These are phyloP conservation scores for Sterrhoptilus dennistouni DNA, from an alignment of 2,113 vertebrate genomes.

Conservation along the genomic window DNA sequence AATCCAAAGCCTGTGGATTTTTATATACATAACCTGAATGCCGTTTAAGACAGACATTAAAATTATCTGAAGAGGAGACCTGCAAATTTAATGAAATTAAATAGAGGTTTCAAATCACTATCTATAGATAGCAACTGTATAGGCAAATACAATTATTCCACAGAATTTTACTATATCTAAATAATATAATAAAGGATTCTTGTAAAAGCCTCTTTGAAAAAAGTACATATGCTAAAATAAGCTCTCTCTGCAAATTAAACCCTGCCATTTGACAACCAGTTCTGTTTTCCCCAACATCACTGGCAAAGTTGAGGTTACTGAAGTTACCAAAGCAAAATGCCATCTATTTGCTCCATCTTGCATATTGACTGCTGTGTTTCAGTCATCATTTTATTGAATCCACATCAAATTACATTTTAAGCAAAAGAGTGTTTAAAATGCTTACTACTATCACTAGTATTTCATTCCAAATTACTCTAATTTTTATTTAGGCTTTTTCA, in stretches of 20 bases:
- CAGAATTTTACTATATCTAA: not conserved
- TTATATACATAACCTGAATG: not conserved
- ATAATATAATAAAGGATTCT: not conserved
- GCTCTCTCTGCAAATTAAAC: not conserved
- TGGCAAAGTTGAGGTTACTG: not conserved
- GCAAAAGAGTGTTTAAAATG: not conserved
- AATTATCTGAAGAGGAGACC: not conserved
- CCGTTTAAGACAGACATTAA: not conserved
- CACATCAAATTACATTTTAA: not conserved
- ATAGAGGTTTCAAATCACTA: not conserved
- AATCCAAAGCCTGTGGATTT: not conserved
- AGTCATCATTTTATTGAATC: not conserved
- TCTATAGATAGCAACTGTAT: not conserved
- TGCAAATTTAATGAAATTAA: not conserved
- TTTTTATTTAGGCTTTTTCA: not conserved
- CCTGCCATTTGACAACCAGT: not conserved
- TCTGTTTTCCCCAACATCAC: not conserved
- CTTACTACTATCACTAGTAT: not conserved
- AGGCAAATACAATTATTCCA: not conserved
- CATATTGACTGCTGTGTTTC: not conserved
- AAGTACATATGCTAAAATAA: not conserved
- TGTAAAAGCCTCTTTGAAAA: not conserved
- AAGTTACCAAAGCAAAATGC: not conserved
- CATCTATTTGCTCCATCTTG: not conserved
- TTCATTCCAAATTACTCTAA: not conserved